A percentile compares a stretch with the other conserved stretches of the same genome.
Evolutionary conservation across 23 tunicate genomes (phyloP).

Genomic region (Styela plicata): DNA sequence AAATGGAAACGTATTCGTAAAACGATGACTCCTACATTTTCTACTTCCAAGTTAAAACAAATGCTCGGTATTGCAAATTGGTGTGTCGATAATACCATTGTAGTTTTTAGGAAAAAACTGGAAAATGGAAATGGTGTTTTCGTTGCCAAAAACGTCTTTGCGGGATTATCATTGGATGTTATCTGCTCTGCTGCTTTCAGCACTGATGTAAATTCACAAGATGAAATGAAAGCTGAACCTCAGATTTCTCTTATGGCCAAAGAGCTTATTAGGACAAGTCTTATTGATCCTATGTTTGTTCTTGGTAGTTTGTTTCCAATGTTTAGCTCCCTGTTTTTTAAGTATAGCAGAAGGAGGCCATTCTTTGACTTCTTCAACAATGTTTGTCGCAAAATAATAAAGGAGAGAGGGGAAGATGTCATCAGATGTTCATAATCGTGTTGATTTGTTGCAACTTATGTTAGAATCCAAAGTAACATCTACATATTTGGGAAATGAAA

Average conservation of each 20-base stretch:
- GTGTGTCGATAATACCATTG: constrained; percentile 38
- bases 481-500: not conserved
- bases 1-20: constrained; percentile 77
- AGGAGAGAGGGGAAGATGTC: not conserved
- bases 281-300: constrained; percentile 6
- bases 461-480: not conserved
- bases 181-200: constrained; percentile 77
- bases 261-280: not conserved
- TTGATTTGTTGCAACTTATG: not conserved
- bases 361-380: too few relatives aligned
- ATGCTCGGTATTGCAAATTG: constrained; percentile 56
- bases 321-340: not conserved
- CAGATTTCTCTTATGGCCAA: not conserved
- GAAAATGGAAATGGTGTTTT: constrained; percentile 36
- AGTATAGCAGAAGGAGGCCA: not conserved
- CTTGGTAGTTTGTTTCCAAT: not conserved
- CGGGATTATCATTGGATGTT: constrained; percentile 49
- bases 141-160: constrained; percentile 39
- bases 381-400: not conserved
- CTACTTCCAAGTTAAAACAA: constrained; percentile 59
- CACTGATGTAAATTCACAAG: constrained; percentile 45
- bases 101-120: constrained; percentile 22
- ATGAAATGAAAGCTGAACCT: constrained; percentile 2
- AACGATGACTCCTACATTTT: constrained; percentile 60
- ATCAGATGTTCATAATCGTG: not conserved